A percentile compares a stretch with the other conserved stretches of the same genome.
phyloP scores from a whole-genome alignment of 2,888 invertebrate species.

The Pogonocherus hispidulus region DNA sequence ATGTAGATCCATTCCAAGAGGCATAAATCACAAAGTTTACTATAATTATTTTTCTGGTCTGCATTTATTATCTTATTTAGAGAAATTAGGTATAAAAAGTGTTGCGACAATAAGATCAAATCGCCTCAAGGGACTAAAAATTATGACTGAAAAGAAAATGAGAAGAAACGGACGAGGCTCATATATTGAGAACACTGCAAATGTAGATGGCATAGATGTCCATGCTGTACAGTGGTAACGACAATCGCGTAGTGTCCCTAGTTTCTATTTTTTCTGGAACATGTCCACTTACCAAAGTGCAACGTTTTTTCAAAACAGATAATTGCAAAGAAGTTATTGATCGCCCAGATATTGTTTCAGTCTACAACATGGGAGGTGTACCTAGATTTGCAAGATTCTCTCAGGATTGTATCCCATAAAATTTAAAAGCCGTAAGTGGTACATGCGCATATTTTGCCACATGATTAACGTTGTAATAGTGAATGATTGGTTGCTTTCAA shows the following conservation, averaged over 20 bases:
- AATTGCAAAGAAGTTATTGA: conserved; percentile 25
- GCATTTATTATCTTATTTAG: conserved; percentile 13
- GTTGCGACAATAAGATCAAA: conserved; percentile 18
- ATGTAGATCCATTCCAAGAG: neutral
- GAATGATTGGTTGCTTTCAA: conserved; percentile 45
- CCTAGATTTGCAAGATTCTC: conserved; percentile 43
- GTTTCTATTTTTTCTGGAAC: conserved; percentile 27
- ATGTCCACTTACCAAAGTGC: conserved; percentile 35
- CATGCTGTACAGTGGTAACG: conserved; percentile 22
- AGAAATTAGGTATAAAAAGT: conserved; percentile 15
- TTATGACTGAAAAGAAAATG: conserved; percentile 14
- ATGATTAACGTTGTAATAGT: conserved; percentile 43
- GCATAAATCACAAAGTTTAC: neutral
- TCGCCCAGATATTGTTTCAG: conserved; percentile 29
- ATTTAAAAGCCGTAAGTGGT: conserved; percentile 47
- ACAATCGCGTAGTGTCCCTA: conserved; percentile 14
- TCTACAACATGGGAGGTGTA: conserved; percentile 44
- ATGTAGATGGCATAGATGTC: conserved; percentile 11
- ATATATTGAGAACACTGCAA: conserved; percentile 11
- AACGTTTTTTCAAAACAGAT: conserved; percentile 30
- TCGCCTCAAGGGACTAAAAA: conserved; percentile 6
- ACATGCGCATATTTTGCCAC: conserved; percentile 46
- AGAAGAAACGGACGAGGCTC: conserved; percentile 21
- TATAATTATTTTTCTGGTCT: conserved; percentile 16
- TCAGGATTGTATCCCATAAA: conserved; percentile 45